Percentiles rank a stretch among this genome's conserved stretches.
Evolutionary conservation across 2,888 invertebrate genomes (phyloP).

Genomic region (Athetis lepigone): DNA sequence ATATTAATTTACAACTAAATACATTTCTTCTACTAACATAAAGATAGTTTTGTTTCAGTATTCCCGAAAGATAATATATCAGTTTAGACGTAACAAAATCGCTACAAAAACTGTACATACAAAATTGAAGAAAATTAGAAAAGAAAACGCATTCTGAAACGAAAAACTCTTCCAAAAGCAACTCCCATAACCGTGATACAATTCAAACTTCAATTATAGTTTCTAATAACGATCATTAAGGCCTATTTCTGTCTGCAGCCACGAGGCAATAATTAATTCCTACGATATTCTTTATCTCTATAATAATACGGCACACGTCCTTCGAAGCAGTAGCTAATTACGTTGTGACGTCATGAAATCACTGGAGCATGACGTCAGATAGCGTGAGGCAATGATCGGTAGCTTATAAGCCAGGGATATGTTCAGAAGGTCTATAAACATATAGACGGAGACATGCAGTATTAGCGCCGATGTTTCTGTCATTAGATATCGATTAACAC

Average conservation of each 20-base stretch:
- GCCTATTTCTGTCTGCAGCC: slow-evolving; percentile 6
- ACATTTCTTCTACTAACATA: no score
- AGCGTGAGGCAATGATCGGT: slow-evolving; percentile 49
- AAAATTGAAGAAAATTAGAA: no score
- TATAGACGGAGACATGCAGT: neutral
- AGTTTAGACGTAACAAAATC: no score
- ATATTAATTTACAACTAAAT: no score
- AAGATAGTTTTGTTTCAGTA: no score
- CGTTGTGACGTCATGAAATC: slow-evolving; percentile 57
- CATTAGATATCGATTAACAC: neutral
- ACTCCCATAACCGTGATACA: neutral
- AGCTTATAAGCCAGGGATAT: slow-evolving; percentile 9
- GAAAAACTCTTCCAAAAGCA: neutral
- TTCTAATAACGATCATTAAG: neutral
- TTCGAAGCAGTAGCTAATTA: slow-evolving; percentile 58
- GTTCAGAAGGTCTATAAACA: slow-evolving; percentile 16
- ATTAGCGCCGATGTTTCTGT: neutral
- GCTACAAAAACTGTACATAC: no score
- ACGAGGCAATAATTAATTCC: slow-evolving; percentile 16
- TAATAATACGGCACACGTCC: slow-evolving; percentile 38
- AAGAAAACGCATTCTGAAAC: no score
- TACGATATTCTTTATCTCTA: slow-evolving; percentile 42
- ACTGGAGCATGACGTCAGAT: slow-evolving; percentile 63
- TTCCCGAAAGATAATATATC: no score
- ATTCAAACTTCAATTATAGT: neutral